These are phyloP conservation scores for Malurus elegans DNA, from an alignment of 2,113 vertebrate species.

Conservation along the genomic window DNA sequence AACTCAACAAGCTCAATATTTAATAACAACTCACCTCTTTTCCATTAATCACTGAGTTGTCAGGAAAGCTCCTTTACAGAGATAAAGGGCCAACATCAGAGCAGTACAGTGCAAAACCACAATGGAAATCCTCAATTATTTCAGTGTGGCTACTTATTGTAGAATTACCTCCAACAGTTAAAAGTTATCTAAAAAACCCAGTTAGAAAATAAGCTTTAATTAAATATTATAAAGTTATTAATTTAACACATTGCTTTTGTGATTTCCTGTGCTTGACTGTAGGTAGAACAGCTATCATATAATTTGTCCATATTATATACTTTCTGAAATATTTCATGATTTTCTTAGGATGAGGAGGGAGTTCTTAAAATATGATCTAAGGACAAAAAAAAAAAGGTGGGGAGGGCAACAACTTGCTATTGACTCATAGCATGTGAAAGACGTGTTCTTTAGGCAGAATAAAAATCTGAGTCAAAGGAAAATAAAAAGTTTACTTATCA, in stretches of 20 bases:
- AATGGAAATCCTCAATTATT: background rate
- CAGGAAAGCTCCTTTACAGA: background rate
- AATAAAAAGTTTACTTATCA: background rate
- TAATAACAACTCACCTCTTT: constrained; percentile 9
- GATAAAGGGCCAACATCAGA: constrained; percentile 22
- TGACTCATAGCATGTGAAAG: background rate
- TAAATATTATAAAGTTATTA: background rate
- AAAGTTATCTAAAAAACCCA: background rate
- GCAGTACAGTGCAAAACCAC: background rate
- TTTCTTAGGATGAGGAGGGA: background rate
- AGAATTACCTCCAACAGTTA: background rate
- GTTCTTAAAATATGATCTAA: background rate
- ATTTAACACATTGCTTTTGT: background rate
- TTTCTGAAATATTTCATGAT: background rate
- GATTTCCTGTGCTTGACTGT: background rate
- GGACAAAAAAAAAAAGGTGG: accelerated
- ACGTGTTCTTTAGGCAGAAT: background rate
- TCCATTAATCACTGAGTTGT: constrained; percentile 16
- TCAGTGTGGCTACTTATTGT: background rate
- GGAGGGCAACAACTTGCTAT: background rate
- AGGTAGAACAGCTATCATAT: background rate
- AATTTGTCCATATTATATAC: background rate
- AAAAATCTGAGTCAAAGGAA: background rate
- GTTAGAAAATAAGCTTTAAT: background rate
- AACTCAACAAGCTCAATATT: constrained; percentile 35